Evolutionary conservation across 1,140 invertebrate genomes (phyloP).

Genomic region (Rhopalosiphum padi): DNA sequence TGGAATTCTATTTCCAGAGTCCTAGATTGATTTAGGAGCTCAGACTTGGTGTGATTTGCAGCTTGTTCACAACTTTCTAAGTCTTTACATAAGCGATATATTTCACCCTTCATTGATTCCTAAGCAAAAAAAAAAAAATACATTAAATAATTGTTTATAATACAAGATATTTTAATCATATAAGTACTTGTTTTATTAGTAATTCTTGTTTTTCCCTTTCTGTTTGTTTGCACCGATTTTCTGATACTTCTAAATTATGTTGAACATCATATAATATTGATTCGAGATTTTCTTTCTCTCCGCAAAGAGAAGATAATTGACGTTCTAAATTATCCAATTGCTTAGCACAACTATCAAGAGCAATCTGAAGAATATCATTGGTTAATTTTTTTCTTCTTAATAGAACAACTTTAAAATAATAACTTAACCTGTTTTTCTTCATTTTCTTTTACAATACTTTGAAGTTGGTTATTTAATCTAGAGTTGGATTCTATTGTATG

Average conservation of each 20-base stretch:
- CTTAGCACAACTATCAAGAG: conserved; percentile 78
- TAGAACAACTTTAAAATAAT: not conserved
- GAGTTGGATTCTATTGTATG: conserved; percentile 80
- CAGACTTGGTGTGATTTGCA: conserved; percentile 75
- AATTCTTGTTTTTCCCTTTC: conserved; percentile 80
- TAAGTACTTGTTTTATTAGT: conserved; percentile 70
- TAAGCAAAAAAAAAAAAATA: conserved; percentile 45
- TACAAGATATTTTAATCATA: not conserved
- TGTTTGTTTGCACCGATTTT: conserved; percentile 73
- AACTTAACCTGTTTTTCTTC: conserved; percentile 77
- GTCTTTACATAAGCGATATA: conserved; percentile 74
- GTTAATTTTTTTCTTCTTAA: not conserved
- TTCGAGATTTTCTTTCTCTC: conserved; percentile 81
- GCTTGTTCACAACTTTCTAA: conserved; percentile 78
- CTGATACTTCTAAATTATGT: conserved; percentile 77
- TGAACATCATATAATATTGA: conserved; percentile 82
- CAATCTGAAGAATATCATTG: conserved; percentile 66
- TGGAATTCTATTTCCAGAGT: conserved; percentile 80
- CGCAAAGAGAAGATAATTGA: conserved; percentile 74
- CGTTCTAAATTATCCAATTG: conserved; percentile 79
- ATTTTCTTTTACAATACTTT: conserved; percentile 81
- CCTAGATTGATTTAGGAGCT: conserved; percentile 73
- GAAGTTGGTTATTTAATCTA: conserved; percentile 76
- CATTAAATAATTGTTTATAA: conserved; percentile 5
- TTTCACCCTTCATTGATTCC: conserved; percentile 75